phyloP scores from a whole-genome alignment of 2,797 vertebrate genomes.

The Megalops cyprinoides region DNA sequence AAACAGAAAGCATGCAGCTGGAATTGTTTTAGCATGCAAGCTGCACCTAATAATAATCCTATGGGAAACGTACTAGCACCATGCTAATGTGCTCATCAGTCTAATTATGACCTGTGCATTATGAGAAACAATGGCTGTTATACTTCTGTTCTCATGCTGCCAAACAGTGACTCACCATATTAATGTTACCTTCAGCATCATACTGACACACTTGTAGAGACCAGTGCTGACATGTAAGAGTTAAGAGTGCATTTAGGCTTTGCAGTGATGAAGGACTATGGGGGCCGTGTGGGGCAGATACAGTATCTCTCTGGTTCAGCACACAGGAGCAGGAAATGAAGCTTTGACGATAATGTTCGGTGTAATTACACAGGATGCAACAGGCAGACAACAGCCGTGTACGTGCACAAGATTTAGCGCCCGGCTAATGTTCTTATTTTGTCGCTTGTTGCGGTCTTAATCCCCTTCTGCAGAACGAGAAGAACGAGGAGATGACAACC shows the following conservation, averaged over 20 bases:
- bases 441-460: neutral
- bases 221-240: too few relatives aligned
- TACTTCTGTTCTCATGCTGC: too few relatives aligned
- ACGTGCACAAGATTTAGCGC: neutral
- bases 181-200: too few relatives aligned
- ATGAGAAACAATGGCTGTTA: too few relatives aligned
- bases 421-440: slow-evolving; percentile 8
- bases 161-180: too few relatives aligned
- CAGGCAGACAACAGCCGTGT: neutral
- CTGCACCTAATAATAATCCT: too few relatives aligned
- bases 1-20: neutral
- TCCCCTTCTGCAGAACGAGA: slow-evolving; percentile 68
- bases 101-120: too few relatives aligned
- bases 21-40: neutral
- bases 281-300: neutral
- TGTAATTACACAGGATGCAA: slow-evolving; percentile 4
- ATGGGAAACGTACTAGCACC: neutral
- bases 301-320: neutral
- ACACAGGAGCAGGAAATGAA: neutral
- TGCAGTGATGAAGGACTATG: neutral
- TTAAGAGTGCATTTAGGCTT: neutral
- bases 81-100: neutral
- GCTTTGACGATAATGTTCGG: neutral
- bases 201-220: too few relatives aligned
- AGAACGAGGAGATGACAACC: slow-evolving; percentile 80